phyloP scores from a whole-genome alignment of 2,113 vertebrate genomes.

The Australoheros scitulus region DNA sequence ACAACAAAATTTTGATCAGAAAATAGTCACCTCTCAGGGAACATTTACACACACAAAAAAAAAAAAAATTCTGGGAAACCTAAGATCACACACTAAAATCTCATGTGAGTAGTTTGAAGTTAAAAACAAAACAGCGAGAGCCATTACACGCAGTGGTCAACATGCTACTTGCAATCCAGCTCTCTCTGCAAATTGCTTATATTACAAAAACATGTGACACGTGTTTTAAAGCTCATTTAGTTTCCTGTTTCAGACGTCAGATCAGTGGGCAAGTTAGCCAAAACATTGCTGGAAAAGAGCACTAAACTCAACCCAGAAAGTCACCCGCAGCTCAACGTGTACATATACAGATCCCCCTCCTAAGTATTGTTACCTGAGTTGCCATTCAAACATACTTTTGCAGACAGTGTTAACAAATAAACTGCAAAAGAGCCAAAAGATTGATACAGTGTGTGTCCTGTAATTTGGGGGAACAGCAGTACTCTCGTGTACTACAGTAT shows the following conservation, averaged over 20 bases:
- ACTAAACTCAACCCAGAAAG: conserved; percentile 21
- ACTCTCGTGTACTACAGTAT: conserved; percentile 40
- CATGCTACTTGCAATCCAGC: conserved; percentile 20
- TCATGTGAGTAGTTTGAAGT: background rate
- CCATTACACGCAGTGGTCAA: conserved; percentile 1
- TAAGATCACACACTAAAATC: conserved; percentile 6
- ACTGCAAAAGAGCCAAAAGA: conserved; percentile 57
- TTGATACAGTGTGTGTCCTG: conserved; percentile 50
- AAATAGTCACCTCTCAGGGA: conserved; percentile 48
- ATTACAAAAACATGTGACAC: conserved; percentile 13
- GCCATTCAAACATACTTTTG: conserved; percentile 62
- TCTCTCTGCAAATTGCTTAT: background rate
- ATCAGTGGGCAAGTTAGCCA: background rate
- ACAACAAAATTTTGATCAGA: conserved; percentile 28
- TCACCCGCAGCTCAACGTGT: conserved; percentile 17
- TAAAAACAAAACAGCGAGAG: background rate
- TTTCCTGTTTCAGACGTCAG: conserved; percentile 25
- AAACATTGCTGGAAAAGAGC: conserved; percentile 10
- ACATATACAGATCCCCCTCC: conserved; percentile 22
- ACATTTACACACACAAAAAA: background rate
- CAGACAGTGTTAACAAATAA: conserved; percentile 60
- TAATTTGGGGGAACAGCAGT: conserved; percentile 20
- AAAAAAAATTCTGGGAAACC: conserved; percentile 13
- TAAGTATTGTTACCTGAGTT: conserved; percentile 74
- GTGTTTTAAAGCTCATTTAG: conserved; percentile 13